Evolutionary conservation across 2,113 vertebrate species (phyloP).

Genomic region (Carollia perspicillata): DNA sequence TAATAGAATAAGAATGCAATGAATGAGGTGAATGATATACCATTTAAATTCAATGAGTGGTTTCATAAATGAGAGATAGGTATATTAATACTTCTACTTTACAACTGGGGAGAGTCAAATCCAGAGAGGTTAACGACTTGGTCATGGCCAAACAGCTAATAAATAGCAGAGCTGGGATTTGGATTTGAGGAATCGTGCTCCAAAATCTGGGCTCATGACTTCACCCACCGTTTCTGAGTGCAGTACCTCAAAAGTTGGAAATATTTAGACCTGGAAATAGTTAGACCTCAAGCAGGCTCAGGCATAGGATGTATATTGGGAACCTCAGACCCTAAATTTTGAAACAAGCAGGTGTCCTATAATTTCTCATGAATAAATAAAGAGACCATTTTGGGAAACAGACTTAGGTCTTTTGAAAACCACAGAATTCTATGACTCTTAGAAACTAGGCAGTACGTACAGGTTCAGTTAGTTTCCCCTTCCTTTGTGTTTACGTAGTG

Average conservation of each 20-base stretch:
- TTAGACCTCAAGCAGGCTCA: neutral
- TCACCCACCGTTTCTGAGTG: neutral
- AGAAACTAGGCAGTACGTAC: neutral
- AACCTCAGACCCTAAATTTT: constrained; percentile 14
- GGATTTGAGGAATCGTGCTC: neutral
- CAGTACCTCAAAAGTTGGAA: too few relatives aligned
- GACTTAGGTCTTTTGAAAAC: constrained; percentile 29
- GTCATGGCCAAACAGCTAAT: neutral
- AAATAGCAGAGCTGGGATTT: neutral
- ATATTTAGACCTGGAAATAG: neutral
- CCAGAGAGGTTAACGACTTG: neutral
- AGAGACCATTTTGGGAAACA: neutral
- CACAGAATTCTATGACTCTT: neutral
- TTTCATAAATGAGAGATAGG: neutral
- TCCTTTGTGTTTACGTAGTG: neutral
- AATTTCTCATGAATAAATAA: neutral
- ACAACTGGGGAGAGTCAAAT: neutral
- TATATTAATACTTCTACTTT: neutral
- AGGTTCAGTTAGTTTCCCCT: neutral
- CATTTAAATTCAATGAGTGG: neutral
- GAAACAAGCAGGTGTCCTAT: neutral
- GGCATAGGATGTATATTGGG: neutral
- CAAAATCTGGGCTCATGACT: neutral
- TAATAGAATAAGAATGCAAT: neutral
- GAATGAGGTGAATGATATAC: neutral